phyloP scores from a whole-genome alignment of 2,797 vertebrate species.

The Orientallactaga sibirica region DNA sequence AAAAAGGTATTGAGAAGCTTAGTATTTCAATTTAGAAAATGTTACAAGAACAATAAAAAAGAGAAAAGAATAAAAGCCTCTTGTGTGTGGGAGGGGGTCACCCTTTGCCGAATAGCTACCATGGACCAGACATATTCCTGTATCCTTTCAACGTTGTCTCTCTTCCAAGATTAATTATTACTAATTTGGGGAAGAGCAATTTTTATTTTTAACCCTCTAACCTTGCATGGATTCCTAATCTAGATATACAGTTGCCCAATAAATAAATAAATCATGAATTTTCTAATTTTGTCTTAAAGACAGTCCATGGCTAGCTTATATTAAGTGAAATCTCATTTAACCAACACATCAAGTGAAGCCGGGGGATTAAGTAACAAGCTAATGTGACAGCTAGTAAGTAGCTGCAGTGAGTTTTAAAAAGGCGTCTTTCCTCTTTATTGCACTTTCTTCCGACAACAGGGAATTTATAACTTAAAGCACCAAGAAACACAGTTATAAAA shows the following conservation, averaged over 20 bases:
- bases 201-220: neutral
- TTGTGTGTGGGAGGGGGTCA: neutral
- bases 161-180: neutral
- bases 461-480: neutral
- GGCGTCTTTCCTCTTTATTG: neutral
- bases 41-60: neutral
- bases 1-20: neutral
- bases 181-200: neutral
- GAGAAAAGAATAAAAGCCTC: neutral
- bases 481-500: neutral
- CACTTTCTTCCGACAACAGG: neutral
- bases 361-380: neutral
- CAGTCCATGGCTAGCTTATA: neutral
- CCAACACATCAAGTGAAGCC: neutral
- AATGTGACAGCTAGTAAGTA: neutral
- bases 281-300: neutral
- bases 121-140: neutral
- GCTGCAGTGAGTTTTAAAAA: neutral
- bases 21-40: neutral
- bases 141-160: neutral
- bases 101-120: neutral
- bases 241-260: neutral
- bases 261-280: neutral
- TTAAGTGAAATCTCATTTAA: slow-evolving; percentile 16
- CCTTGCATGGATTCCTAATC: neutral